Evolutionary conservation across 1,140 invertebrate genomes (phyloP), one percentile per base, ranked within the genome.

Genomic region (Sitodiplosis mosellana): DNA sequence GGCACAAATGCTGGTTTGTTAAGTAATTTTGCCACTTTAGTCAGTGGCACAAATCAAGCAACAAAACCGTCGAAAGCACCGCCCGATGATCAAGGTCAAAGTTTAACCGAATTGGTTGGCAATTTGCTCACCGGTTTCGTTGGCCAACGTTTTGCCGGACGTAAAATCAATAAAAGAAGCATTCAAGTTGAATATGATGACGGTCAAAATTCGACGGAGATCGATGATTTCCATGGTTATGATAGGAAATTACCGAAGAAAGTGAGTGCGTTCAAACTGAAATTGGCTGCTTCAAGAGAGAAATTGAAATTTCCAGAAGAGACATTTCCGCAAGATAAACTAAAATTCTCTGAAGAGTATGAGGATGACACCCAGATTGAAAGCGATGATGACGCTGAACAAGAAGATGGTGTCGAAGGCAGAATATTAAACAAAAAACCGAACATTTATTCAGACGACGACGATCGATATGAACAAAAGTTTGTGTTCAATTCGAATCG

Each of bases 91-190:
- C 27, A 27, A 27, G 27, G 27, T 27, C 27, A 27, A 27, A 22
- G n/a, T 14, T 18, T 44, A 44, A 22, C 21, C 6, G 12, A 14
- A 18, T 10, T 47, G n/a, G 44, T 50, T 36, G 37, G 36, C 19
- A 50, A 50, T 50, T 27, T 50, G 21, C 27, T 50, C 6, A 44
- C 38, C 33, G 49, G 49, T 12, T 38, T 50, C n/a, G 20, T 50
- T n/a, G 49, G 49, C 10, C 33, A 38, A 34, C 36, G 38, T 2
- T 46, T 46, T 44, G 21, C 15, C 21, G 41, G 45, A 15, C 41
- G 49, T 34, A 38, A 21, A 34, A 20, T 45, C 14, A 3, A 12
- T 14, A 45, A 48, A 22, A 6, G 48, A 18, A 48, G 48, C 17
- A 20, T 48, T 5, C 2, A n/a, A 3, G n/a, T 19, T 27, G 38